These are phyloP conservation scores for Elysia chlorotica DNA, from an alignment of 1,140 invertebrate genomes.

Conservation along the genomic window DNA sequence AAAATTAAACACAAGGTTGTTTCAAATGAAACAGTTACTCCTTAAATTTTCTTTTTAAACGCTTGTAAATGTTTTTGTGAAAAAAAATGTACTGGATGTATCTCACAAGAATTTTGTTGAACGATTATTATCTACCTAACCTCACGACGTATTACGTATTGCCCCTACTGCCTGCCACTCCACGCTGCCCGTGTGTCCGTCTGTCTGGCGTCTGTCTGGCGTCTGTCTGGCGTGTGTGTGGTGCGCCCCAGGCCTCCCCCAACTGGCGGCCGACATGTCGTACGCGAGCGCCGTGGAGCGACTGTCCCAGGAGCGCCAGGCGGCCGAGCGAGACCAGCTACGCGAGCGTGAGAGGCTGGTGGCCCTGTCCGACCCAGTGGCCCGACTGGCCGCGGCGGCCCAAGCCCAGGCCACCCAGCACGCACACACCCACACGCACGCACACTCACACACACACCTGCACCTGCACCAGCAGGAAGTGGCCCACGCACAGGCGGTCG, in stretches of 20 bases:
- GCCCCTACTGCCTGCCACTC: too few relatives aligned
- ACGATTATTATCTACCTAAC: too few relatives aligned
- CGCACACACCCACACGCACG: slow-evolving; percentile 80
- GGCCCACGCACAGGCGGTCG: slow-evolving; percentile 45
- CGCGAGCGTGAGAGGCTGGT: slow-evolving; percentile 75
- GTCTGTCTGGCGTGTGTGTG: too few relatives aligned
- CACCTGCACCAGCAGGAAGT: slow-evolving; percentile 78
- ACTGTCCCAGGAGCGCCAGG: slow-evolving; percentile 61
- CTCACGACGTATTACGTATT: too few relatives aligned
- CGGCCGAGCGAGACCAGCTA: slow-evolving; percentile 69
- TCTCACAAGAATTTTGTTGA: too few relatives aligned
- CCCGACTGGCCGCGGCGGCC: slow-evolving; percentile 48
- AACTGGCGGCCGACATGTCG: slow-evolving; percentile 32
- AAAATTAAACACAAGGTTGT: too few relatives aligned
- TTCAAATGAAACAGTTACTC: too few relatives aligned
- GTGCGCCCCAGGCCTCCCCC: slow-evolving; percentile 27
- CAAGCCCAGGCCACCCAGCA: slow-evolving; percentile 71
- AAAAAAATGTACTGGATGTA: too few relatives aligned
- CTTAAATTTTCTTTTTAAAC: too few relatives aligned
- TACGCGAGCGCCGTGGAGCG: slow-evolving; percentile 48
- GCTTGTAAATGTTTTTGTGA: too few relatives aligned
- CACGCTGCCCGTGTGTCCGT: too few relatives aligned
- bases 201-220: too few relatives aligned
- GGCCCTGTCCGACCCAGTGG: slow-evolving; percentile 72
- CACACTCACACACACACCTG: slow-evolving; percentile 78